Conservation (phyloP, 2,888 invertebrate species). For the Coecobrya sp. region DNA sequence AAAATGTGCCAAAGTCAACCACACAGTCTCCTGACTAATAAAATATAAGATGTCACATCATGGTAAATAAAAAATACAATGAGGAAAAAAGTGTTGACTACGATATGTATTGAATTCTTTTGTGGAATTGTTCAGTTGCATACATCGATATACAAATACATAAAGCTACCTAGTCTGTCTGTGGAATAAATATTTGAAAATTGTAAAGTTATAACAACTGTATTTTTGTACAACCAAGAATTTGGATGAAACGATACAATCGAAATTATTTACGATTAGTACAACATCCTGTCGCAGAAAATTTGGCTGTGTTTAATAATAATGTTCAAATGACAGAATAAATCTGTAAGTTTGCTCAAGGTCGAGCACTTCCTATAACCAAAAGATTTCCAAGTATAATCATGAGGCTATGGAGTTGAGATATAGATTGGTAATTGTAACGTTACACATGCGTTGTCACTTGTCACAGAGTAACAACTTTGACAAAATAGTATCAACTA, state of each 20-base stretch:
- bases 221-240: not conserved
- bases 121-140: no score
- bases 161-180: no score
- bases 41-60: no score
- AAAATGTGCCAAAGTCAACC: no score
- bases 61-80: no score
- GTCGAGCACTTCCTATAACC: not conserved
- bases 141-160: no score
- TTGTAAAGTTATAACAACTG: no score
- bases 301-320: not conserved
- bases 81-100: no score
- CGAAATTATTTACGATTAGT: conserved; percentile 46
- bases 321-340: not conserved
- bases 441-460: not conserved
- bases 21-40: no score
- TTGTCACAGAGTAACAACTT: conserved; percentile 13
- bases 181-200: no score
- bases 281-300: not conserved
- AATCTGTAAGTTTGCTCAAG: not conserved
- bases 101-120: no score
- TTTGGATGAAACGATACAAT: not conserved
- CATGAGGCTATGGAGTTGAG: not conserved
- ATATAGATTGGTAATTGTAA: not conserved
- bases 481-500: no score
- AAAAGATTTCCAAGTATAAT: not conserved